Evolutionary conservation across 2,888 invertebrate species (phyloP).

Genomic region (Eupelmus urozonus): DNA sequence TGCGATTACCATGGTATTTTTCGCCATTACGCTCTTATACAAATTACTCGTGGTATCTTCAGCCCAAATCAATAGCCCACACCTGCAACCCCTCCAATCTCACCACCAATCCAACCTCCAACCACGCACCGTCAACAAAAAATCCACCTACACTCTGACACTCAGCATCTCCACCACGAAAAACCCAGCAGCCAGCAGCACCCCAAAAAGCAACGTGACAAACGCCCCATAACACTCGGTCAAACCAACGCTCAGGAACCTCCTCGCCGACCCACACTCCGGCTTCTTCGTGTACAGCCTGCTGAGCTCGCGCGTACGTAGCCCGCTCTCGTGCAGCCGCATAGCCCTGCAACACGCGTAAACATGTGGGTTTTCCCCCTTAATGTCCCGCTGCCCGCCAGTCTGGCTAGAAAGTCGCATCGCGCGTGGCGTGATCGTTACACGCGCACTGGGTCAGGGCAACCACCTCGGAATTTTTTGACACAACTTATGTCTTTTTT

Average conservation of each 20-base stretch:
- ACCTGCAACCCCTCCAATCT: too few relatives aligned
- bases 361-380: not conserved
- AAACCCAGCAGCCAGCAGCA: conserved; percentile 76
- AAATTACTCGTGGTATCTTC: too few relatives aligned
- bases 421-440: not conserved
- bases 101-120: too few relatives aligned
- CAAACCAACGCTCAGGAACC: conserved; percentile 82
- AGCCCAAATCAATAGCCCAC: too few relatives aligned
- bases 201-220: conserved; percentile 78
- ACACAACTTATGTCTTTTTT: too few relatives aligned
- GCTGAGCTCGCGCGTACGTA: conserved; percentile 80
- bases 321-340: conserved; percentile 81
- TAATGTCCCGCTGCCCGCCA: not conserved
- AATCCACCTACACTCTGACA: conserved; percentile 60
- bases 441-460: conserved; percentile 36
- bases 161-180: conserved; percentile 69
- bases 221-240: conserved; percentile 80
- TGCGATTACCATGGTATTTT: too few relatives aligned
- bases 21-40: too few relatives aligned
- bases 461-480: conserved; percentile 16
- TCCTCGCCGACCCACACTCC: conserved; percentile 72
- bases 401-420: not conserved
- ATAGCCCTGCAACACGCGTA: conserved; percentile 71
- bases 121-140: too few relatives aligned
- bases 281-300: conserved; percentile 82